These are phyloP conservation scores for Falco columbarius DNA, from an alignment of 2,797 vertebrate genomes.

Conservation along the genomic window DNA sequence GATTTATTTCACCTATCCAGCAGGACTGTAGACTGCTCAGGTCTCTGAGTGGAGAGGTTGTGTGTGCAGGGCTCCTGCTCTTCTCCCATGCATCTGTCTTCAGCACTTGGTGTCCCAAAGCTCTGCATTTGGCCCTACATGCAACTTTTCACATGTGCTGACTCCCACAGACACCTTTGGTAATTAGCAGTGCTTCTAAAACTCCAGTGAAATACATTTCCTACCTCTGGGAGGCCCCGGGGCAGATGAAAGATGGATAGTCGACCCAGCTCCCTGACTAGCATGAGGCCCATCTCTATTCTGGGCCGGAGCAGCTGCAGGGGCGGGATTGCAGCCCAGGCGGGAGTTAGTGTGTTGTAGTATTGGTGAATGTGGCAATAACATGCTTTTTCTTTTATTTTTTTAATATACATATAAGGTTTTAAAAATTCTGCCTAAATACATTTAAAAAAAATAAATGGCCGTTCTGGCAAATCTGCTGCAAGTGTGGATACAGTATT, in stretches of 20 bases:
- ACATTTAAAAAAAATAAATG: background rate
- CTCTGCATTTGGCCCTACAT: background rate
- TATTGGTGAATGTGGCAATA: background rate
- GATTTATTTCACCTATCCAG: background rate
- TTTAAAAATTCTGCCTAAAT: background rate
- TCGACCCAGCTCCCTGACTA: background rate
- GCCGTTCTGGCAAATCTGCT: background rate
- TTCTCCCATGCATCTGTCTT: accelerated
- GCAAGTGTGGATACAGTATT: background rate
- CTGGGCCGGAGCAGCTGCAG: background rate
- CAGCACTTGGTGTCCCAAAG: accelerated
- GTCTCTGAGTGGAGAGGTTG: accelerated
- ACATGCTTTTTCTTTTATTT: background rate
- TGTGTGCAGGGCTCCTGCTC: background rate
- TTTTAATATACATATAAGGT: background rate
- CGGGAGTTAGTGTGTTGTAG: background rate
- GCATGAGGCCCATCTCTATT: accelerated
- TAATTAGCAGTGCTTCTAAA: background rate
- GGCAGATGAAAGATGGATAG: background rate
- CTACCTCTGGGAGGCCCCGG: background rate
- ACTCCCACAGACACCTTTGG: background rate
- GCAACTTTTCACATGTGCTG: background rate
- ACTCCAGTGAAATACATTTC: background rate
- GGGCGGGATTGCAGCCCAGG: background rate
- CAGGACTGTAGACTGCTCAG: background rate